These are phyloP conservation scores for Nyctibius bracteatus DNA, from an alignment of 2,113 vertebrate genomes.

Conservation along the genomic window DNA sequence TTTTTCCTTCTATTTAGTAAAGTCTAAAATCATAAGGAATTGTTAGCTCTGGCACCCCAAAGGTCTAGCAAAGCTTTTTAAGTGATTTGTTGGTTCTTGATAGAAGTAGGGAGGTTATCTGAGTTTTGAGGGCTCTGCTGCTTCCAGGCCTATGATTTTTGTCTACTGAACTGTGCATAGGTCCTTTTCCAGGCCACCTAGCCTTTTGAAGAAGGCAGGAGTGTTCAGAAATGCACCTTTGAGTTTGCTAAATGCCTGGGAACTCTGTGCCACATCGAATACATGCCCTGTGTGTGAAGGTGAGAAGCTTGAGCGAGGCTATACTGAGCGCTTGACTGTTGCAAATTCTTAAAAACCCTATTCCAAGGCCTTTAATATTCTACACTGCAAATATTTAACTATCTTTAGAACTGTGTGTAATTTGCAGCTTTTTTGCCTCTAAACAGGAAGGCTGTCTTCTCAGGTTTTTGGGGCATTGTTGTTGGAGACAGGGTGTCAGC, in stretches of 20 bases:
- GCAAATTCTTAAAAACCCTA: not conserved
- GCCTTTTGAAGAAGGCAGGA: not conserved
- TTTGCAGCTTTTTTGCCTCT: not conserved
- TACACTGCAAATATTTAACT: not conserved
- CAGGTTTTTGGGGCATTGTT: not conserved
- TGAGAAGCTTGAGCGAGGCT: not conserved
- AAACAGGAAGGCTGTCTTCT: not conserved
- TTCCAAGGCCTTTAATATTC: not conserved
- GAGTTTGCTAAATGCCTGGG: not conserved
- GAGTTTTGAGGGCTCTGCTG: not conserved
- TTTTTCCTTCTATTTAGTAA: not conserved
- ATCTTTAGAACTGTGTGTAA: not conserved
- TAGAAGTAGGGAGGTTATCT: not conserved
- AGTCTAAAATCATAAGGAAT: not conserved
- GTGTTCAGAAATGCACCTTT: not conserved
- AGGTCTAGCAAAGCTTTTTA: not conserved
- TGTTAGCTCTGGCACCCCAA: not conserved
- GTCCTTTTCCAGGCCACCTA: not conserved
- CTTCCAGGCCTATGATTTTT: not conserved
- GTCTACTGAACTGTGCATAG: not conserved
- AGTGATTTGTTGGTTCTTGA: not conserved
- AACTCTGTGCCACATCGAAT: too few species aligned
- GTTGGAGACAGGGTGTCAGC: not conserved
- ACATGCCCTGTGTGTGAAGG: not conserved
- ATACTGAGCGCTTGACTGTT: not conserved